Evolutionary conservation across 2,113 vertebrate species (phyloP).

Genomic region (Ptychochromis oligacanthus): DNA sequence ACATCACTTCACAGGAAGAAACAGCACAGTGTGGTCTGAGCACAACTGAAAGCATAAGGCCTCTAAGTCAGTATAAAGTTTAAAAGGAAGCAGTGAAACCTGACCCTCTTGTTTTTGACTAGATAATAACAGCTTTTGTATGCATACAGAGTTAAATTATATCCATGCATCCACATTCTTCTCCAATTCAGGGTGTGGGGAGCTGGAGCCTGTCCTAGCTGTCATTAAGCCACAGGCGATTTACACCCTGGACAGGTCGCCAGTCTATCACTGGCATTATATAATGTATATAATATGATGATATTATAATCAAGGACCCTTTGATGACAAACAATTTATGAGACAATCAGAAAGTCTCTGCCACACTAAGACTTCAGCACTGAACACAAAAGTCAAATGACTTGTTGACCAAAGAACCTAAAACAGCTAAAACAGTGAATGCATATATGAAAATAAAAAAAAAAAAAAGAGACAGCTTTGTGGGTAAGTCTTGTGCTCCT

Average conservation of each 20-base stretch:
- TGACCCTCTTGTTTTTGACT: rapidly evolving
- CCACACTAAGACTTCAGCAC: rapidly evolving
- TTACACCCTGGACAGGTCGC: no score
- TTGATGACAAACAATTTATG: background rate
- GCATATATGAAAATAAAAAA: no score
- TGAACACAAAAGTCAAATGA: background rate
- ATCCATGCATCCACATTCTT: background rate
- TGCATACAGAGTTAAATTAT: background rate
- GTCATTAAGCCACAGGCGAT: no score
- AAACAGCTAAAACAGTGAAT: no score
- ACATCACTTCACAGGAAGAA: background rate
- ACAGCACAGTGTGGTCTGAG: background rate
- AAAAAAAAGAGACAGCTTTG: no score
- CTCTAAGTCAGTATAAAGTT: background rate
- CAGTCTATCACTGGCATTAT: no score
- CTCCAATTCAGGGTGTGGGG: no score
- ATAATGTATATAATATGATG: no score
- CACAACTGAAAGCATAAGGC: background rate
- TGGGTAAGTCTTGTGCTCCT: background rate
- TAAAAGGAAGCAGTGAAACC: background rate
- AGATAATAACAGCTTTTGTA: rapidly evolving
- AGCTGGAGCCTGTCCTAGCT: no score
- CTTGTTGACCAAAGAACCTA: rapidly evolving
- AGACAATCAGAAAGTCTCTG: background rate
- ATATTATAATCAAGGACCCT: background rate